Conservation (phyloP, 2,888 invertebrate species). For the Stomorhina lunata region DNA sequence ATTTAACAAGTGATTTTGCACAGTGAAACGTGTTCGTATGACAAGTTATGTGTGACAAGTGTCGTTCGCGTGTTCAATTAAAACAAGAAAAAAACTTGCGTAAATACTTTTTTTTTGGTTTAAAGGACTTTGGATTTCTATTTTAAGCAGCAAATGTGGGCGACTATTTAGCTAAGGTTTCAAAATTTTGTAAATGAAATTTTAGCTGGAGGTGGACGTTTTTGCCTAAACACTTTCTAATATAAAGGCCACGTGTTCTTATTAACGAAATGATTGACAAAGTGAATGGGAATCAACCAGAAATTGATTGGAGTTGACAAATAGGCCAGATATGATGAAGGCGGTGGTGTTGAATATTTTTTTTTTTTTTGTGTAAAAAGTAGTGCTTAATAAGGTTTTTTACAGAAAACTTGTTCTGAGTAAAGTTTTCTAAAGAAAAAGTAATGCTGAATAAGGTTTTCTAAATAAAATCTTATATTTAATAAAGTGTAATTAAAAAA, state of each 20-base stretch:
- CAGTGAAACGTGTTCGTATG: slow-evolving; percentile 58
- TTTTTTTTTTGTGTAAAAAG: no score
- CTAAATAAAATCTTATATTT: no score
- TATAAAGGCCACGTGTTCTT: slow-evolving; percentile 46
- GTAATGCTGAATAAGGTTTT: no score
- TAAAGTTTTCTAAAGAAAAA: no score
- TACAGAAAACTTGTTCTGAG: no score
- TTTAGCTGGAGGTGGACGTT: slow-evolving; percentile 4
- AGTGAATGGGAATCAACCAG: slow-evolving; percentile 21
- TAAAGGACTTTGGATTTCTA: not conserved
- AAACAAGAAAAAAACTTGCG: slow-evolving; percentile 33
- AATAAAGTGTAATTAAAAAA: no score
- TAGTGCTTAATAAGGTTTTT: no score
- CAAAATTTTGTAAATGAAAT: slow-evolving; percentile 7
- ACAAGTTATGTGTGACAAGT: slow-evolving; percentile 57
- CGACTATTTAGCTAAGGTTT: not conserved
- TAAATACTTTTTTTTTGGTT: slow-evolving; percentile 18
- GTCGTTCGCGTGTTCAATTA: slow-evolving; percentile 66
- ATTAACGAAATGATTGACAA: slow-evolving; percentile 44
- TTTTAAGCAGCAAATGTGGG: not conserved
- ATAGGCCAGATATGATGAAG: slow-evolving; percentile 9
- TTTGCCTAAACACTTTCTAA: not conserved
- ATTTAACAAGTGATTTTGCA: slow-evolving; percentile 64
- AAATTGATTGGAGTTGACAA: slow-evolving; percentile 37
- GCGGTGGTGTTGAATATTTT: no score